These are phyloP conservation scores for Aproaerema taeniolella DNA, from an alignment of 2,888 invertebrate genomes.

Conservation along the genomic window DNA sequence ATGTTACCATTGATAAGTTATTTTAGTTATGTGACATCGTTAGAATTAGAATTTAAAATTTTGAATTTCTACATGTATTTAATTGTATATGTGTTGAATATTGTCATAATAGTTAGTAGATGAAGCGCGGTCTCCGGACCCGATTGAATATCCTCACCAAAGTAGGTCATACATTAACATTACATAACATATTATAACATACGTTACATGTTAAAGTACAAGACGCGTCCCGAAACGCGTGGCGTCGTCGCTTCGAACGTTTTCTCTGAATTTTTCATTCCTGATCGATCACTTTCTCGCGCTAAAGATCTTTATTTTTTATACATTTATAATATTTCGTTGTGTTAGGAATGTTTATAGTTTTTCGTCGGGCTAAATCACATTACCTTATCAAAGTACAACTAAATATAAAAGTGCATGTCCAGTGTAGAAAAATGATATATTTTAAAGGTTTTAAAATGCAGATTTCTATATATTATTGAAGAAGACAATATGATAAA, in stretches of 20 bases:
- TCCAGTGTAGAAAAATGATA: slow-evolving; percentile 63
- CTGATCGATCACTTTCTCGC: slow-evolving; percentile 53
- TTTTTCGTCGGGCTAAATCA: slow-evolving; percentile 63
- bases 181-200: slow-evolving; percentile 22
- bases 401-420: slow-evolving; percentile 59
- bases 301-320: slow-evolving; percentile 75
- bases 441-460: slow-evolving; percentile 63
- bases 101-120: slow-evolving; percentile 16
- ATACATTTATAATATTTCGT: slow-evolving; percentile 56
- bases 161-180: too few species aligned
- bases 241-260: not conserved
- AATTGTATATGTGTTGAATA: slow-evolving; percentile 15
- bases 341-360: slow-evolving; percentile 44
- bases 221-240: too few species aligned
- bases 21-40: slow-evolving; percentile 36
- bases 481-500: slow-evolving; percentile 68
- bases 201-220: slow-evolving; percentile 15
- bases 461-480: slow-evolving; percentile 71
- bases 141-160: slow-evolving; percentile 44
- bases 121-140: slow-evolving; percentile 20
- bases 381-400: slow-evolving; percentile 66
- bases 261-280: slow-evolving; percentile 55
- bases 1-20: slow-evolving; percentile 75
- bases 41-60: slow-evolving; percentile 21
- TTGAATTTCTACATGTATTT: slow-evolving; percentile 21